Conservation (phyloP, 1,140 invertebrate species). For the Psix sp. region DNA sequence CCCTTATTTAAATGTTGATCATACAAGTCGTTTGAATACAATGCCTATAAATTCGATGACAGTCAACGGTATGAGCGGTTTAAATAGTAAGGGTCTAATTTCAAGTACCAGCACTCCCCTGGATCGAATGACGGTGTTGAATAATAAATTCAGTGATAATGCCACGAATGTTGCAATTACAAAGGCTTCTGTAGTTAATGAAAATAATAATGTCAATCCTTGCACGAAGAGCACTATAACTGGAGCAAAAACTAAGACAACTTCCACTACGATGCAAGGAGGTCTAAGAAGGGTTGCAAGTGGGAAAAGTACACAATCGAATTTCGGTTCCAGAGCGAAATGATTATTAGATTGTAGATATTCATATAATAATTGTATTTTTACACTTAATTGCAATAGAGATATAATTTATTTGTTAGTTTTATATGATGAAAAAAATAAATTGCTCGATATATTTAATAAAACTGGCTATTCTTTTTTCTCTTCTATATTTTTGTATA, state of each 20-base stretch:
- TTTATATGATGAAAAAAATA: conserved; percentile 22
- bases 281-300: conserved; percentile 63
- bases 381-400: too few relatives aligned
- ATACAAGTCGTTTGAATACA: conserved; percentile 56
- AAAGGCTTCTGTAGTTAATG: conserved; percentile 61
- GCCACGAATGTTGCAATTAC: conserved; percentile 16
- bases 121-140: conserved; percentile 67
- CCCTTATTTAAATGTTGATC: conserved; percentile 71
- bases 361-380: conserved; percentile 4
- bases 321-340: conserved; percentile 14
- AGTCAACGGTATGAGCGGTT: conserved; percentile 64
- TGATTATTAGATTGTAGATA: background rate
- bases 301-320: conserved; percentile 13
- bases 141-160: conserved; percentile 57
- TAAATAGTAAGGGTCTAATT: conserved; percentile 69
- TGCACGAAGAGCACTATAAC: conserved; percentile 41
- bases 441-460: conserved; percentile 7
- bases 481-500: conserved; percentile 79
- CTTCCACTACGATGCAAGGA: conserved; percentile 65
- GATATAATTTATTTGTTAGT: conserved; percentile 30
- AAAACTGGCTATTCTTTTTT: background rate
- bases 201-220: conserved; percentile 67
- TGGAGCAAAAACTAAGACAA: conserved; percentile 64
- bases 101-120: conserved; percentile 74
- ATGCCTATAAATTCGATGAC: conserved; percentile 62